A percentile compares a stretch with the other conserved stretches of the same genome.
Evolutionary conservation across 92 coral and sea anemone species (phyloP).

Genomic region (Virgularia gustaviana): DNA sequence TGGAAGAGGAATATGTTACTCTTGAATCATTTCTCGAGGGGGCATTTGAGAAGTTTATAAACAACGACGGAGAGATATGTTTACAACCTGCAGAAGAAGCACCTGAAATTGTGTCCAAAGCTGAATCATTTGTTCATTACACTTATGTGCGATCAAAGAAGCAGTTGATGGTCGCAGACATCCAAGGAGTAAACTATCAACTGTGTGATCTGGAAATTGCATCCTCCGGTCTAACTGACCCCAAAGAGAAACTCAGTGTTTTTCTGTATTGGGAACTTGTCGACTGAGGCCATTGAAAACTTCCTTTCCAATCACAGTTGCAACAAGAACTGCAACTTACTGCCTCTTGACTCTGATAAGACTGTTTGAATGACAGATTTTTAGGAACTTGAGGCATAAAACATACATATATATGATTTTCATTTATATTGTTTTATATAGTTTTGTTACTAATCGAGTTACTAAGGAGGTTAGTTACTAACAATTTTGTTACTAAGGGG

Average conservation of each 20-base stretch:
- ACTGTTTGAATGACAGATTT: background rate
- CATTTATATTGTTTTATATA: background rate
- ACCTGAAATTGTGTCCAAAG: constrained; percentile 1
- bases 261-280: constrained; percentile 59
- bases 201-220: constrained; percentile 57
- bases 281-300: constrained; percentile 46
- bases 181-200: constrained; percentile 24
- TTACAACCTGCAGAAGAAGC: background rate
- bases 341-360: background rate
- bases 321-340: constrained; percentile 51
- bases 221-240: constrained; percentile 40
- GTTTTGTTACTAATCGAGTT: too few species aligned
- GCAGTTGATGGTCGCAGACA: constrained; percentile 28
- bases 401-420: background rate
- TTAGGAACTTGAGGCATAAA: too few species aligned
- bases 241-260: constrained; percentile 26
- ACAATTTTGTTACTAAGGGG: too few species aligned
- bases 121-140: constrained; percentile 34
- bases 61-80: constrained; percentile 48
- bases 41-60: constrained; percentile 37
- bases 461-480: too few species aligned
- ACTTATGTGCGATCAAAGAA: constrained; percentile 5
- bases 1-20: constrained; percentile 41
- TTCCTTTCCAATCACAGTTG: constrained; percentile 51
- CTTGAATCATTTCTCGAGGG: constrained; percentile 42